Evolutionary conservation across 1,140 invertebrate species (phyloP).

Genomic region (Hyles vespertilio): DNA sequence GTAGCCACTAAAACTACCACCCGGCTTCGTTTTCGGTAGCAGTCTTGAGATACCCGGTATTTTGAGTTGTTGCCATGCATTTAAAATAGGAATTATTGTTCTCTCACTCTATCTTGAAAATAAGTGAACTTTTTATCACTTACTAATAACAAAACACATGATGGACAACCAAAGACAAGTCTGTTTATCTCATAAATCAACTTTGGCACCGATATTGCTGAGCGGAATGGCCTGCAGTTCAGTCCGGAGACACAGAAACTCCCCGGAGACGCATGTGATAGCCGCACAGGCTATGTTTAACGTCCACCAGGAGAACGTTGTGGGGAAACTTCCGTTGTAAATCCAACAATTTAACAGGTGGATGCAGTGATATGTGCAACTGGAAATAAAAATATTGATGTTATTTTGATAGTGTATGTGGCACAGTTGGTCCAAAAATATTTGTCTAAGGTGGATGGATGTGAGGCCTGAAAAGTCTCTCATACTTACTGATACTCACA

Average conservation of each 20-base stretch:
- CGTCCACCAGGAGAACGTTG: constrained; percentile 95
- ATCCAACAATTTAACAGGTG: constrained; percentile 94
- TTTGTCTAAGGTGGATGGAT: no score
- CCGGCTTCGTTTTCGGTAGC: no score
- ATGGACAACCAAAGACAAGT: not conserved
- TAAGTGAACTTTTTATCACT: not conserved
- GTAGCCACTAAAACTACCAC: no score
- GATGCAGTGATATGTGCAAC: constrained; percentile 91
- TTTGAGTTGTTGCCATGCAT: no score
- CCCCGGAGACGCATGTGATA: constrained; percentile 97
- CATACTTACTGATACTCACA: no score
- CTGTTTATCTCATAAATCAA: constrained; percentile 76
- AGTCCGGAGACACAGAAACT: constrained; percentile 95
- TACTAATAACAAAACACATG: not conserved
- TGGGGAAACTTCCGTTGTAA: constrained; percentile 93
- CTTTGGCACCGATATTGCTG: constrained; percentile 79
- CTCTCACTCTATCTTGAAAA: not conserved
- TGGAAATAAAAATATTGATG: constrained; percentile 46
- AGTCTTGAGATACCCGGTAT: no score
- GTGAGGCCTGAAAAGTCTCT: no score
- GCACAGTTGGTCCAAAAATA: no score
- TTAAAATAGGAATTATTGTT: no score
- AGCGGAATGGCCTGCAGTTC: constrained; percentile 97
- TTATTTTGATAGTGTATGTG: no score
- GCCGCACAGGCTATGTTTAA: constrained; percentile 90